A percentile compares a stretch with the other conserved stretches of the same genome.
These are phyloP conservation scores for Taxidea taxus DNA, from an alignment of 2,113 vertebrate species.

Conservation along the genomic window DNA sequence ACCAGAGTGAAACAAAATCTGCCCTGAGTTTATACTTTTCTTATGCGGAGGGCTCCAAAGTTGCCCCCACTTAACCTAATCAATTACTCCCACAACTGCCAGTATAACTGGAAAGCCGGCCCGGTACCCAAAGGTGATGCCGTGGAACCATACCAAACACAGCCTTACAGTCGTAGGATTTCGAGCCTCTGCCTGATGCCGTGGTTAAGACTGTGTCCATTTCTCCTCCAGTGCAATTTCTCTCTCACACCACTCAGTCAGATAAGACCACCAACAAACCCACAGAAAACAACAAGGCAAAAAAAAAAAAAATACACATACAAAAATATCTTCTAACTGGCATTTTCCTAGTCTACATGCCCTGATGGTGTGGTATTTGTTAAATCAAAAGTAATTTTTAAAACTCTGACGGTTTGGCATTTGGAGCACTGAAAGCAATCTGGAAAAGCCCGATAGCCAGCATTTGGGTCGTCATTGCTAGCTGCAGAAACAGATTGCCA, in stretches of 20 bases:
- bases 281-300: neutral
- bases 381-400: constrained; percentile 31
- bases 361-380: constrained; percentile 5
- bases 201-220: neutral
- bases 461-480: neutral
- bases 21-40: neutral
- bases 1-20: neutral
- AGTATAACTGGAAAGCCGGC: neutral
- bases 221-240: neutral
- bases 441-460: constrained; percentile 33
- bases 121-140: neutral
- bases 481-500: constrained; percentile 51
- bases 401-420: constrained; percentile 47
- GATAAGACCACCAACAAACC: neutral
- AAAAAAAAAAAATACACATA: neutral
- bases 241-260: neutral
- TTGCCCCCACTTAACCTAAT: neutral
- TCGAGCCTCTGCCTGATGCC: neutral
- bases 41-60: neutral
- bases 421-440: constrained; percentile 52
- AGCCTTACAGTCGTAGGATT: neutral
- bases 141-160: neutral
- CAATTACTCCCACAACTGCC: neutral
- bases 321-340: neutral
- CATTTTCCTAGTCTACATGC: neutral